A percentile compares a stretch with the other conserved stretches of the same genome.
phyloP scores from a whole-genome alignment of 2,888 invertebrate genomes.

The Xiphydria camelus region DNA sequence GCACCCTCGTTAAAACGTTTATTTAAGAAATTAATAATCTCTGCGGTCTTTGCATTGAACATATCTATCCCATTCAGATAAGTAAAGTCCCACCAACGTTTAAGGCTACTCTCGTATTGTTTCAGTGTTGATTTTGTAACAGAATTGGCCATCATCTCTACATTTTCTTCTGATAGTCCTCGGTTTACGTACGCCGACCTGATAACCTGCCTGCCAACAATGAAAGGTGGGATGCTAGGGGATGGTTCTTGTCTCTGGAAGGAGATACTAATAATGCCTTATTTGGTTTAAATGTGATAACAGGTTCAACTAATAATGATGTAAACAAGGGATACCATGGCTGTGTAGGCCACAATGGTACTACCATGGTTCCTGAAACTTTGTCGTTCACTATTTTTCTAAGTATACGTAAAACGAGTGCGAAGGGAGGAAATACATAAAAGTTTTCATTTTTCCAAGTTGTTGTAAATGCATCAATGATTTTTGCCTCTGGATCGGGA shows the following conservation, averaged over 20 bases:
- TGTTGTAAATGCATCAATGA: conserved; percentile 19
- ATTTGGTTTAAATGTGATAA: conserved; percentile 16
- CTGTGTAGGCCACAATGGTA: conserved; percentile 19
- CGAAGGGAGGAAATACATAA: conserved; percentile 22
- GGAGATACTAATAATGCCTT: conserved; percentile 18
- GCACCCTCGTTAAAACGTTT: conserved; percentile 3
- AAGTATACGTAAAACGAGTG: conserved; percentile 7
- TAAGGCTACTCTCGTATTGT: conserved; percentile 16
- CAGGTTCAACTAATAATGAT: background rate
- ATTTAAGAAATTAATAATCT: conserved; percentile 17
- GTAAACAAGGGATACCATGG: conserved; percentile 19
- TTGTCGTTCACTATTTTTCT: conserved; percentile 15
- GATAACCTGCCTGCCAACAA: conserved; percentile 25
- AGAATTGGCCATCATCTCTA: conserved; percentile 12
- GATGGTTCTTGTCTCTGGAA: conserved; percentile 20
- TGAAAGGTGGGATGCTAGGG: conserved; percentile 22
- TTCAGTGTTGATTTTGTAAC: conserved; percentile 14
- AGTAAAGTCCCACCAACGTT: conserved; percentile 16
- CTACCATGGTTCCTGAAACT: conserved; percentile 15
- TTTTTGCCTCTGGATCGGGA: conserved; percentile 5
- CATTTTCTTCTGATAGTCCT: conserved; percentile 5
- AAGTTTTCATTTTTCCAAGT: conserved; percentile 17
- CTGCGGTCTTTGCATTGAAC: conserved; percentile 9
- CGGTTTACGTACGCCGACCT: conserved; percentile 13
- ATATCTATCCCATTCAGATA: conserved; percentile 14